These are phyloP conservation scores for Anguilla anguilla DNA, from an alignment of 2,797 vertebrate genomes.

Conservation along the genomic window DNA sequence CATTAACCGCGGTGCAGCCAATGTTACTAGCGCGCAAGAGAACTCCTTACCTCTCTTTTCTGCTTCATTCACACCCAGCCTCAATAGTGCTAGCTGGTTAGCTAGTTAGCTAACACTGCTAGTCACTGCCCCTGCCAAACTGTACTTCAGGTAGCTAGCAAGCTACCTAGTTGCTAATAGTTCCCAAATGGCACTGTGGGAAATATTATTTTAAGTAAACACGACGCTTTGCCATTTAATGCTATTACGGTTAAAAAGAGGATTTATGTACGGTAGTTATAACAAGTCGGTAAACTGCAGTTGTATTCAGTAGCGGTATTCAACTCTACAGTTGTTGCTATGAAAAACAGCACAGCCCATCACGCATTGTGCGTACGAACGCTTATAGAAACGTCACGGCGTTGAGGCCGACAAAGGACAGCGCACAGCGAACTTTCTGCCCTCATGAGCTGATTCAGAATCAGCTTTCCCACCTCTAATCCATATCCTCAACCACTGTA, in stretches of 20 bases:
- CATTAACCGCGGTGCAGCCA: background rate
- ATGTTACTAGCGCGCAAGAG: background rate
- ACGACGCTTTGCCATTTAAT: conserved; percentile 13
- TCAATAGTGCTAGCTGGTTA: conserved; percentile 24
- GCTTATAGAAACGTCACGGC: conserved; percentile 28
- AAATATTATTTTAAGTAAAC: background rate
- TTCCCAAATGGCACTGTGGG: conserved; percentile 7
- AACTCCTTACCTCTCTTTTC: conserved; percentile 45
- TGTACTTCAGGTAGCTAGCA: conserved; percentile 26
- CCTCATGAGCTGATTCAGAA: conserved; percentile 21
- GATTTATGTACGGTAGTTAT: conserved; percentile 15
- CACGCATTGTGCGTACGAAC: conserved; percentile 38
- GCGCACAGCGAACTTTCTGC: conserved; percentile 30
- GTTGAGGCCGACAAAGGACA: conserved; percentile 28
- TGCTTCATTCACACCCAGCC: conserved; percentile 57
- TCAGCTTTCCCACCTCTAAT: background rate
- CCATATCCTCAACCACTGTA: background rate
- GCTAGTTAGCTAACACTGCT: conserved; percentile 23
- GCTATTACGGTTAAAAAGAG: background rate
- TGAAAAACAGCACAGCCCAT: conserved; percentile 46
- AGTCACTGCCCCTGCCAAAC: conserved; percentile 25
- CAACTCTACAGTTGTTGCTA: conserved; percentile 40
- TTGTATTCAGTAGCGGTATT: conserved; percentile 20
- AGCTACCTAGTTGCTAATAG: conserved; percentile 37
- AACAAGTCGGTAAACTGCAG: conserved; percentile 29